Percentiles rank a stretch among this genome's conserved stretches.
Conservation (phyloP, 2,113 vertebrate genomes). For the Pithys albifrons region DNA sequence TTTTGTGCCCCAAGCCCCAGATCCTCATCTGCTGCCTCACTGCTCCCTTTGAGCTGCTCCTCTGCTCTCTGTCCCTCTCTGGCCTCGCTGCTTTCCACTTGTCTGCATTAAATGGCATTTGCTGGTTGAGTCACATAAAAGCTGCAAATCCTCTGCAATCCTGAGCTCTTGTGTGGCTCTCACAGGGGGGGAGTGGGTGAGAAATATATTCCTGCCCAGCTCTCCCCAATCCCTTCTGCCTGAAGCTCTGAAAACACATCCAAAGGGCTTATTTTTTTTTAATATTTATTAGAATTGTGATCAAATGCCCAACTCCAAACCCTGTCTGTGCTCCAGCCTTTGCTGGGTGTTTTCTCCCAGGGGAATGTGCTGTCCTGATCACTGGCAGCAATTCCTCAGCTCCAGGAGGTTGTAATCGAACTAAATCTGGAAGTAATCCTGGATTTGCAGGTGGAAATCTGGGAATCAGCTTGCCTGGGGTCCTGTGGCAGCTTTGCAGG, state of each 20-base stretch:
- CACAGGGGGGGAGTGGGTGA: background rate
- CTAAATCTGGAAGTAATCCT: background rate
- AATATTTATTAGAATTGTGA: background rate
- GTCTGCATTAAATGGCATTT: slow-evolving; percentile 22
- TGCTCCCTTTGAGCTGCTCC: background rate
- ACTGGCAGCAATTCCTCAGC: background rate
- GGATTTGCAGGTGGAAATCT: background rate
- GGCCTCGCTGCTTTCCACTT: slow-evolving; percentile 6
- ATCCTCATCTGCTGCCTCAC: background rate
- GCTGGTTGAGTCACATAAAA: slow-evolving; percentile 27
- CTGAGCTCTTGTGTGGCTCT: background rate
- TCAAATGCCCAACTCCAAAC: background rate
- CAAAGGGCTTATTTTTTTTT: background rate
- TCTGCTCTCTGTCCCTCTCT: background rate
- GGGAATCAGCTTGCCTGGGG: background rate
- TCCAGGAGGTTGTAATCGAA: background rate
- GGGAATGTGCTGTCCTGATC: background rate
- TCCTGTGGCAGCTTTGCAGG: background rate
- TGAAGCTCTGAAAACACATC: background rate
- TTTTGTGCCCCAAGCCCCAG: background rate
- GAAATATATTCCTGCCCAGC: background rate
- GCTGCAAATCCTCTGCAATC: slow-evolving; percentile 33
- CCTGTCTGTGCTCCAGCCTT: background rate
- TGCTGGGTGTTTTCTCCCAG: background rate
- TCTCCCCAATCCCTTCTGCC: background rate